Evolutionary conservation across 2,797 vertebrate species (phyloP).

Genomic region (Sebastiscus tertius): DNA sequence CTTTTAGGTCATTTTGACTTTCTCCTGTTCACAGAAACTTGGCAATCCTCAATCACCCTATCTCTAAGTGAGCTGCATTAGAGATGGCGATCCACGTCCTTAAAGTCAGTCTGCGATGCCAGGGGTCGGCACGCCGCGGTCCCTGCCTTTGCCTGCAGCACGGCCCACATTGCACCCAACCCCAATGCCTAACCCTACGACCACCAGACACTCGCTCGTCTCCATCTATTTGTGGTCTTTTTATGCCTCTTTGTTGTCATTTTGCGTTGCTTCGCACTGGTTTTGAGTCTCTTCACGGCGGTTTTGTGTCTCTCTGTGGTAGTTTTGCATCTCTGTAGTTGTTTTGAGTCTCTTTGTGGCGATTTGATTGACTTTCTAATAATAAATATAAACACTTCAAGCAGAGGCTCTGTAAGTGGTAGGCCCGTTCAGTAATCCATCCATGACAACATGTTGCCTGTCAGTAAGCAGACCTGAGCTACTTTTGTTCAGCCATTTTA

Average conservation of each 20-base stretch:
- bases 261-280: too few relatives aligned
- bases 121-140: too few relatives aligned
- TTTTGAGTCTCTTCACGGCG: accelerated
- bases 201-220: background rate
- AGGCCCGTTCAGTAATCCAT: background rate
- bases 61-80: too few relatives aligned
- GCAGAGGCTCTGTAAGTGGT: background rate
- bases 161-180: too few relatives aligned
- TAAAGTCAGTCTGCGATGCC: too few relatives aligned
- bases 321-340: too few relatives aligned
- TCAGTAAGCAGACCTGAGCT: background rate
- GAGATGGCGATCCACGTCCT: too few relatives aligned
- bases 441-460: background rate
- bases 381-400: background rate
- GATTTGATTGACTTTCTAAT: background rate
- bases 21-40: too few relatives aligned
- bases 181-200: too few relatives aligned
- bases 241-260: background rate
- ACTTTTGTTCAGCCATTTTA: background rate
- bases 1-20: too few relatives aligned
- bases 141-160: too few relatives aligned
- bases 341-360: background rate
- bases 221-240: background rate
- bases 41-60: too few relatives aligned
- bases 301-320: background rate